Evolutionary conservation across 1,140 invertebrate species (phyloP).

Genomic region (Argopecten irradians): DNA sequence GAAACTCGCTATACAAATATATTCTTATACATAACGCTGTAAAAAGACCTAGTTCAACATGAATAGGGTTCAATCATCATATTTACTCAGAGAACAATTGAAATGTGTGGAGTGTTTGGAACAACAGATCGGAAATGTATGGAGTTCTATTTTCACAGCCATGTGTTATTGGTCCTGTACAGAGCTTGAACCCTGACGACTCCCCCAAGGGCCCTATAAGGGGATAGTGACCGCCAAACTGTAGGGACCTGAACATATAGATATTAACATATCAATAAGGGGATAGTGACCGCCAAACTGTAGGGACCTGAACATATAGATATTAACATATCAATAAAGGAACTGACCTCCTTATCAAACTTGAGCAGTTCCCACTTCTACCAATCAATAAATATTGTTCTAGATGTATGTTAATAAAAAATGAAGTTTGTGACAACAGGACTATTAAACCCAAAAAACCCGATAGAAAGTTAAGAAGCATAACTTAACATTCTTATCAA

Average conservation of each 20-base stretch:
- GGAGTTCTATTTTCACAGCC: background rate
- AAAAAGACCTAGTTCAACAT: conserved; percentile 4
- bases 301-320: background rate
- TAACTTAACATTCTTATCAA: no score
- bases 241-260: background rate
- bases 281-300: background rate
- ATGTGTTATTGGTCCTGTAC: background rate
- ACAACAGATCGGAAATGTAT: background rate
- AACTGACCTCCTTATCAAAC: background rate
- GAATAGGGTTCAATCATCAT: conserved; percentile 21
- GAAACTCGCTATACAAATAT: background rate
- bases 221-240: background rate
- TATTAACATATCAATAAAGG: background rate
- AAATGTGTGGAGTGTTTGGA: background rate
- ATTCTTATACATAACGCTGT: background rate
- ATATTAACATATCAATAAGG: background rate
- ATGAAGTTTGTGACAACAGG: no score
- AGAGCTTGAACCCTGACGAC: background rate
- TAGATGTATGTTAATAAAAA: background rate
- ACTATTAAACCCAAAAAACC: no score
- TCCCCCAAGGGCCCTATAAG: background rate
- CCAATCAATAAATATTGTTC: background rate
- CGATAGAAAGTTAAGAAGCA: no score
- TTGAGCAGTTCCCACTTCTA: background rate
- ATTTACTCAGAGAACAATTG: conserved; percentile 16